Evolutionary conservation across 2,797 vertebrate species (phyloP).

Genomic region (Chromobotia macracanthus): DNA sequence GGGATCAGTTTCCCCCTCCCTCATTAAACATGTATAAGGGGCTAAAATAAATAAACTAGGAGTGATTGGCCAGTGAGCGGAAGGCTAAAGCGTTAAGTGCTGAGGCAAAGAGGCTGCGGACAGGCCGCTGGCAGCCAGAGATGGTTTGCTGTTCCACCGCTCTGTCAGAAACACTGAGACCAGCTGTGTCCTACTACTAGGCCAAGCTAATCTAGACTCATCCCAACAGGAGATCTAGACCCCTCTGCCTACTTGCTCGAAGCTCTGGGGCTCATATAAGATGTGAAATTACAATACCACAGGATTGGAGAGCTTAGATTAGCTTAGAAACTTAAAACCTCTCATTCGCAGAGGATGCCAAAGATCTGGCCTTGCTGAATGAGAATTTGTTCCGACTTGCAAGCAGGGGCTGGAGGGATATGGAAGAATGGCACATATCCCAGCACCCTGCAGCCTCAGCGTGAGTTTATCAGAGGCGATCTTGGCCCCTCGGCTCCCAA

Average conservation of each 20-base stretch:
- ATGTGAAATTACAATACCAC: constrained; percentile 5
- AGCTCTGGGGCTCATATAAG: constrained; percentile 14
- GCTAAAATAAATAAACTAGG: constrained; percentile 60
- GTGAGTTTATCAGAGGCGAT: constrained; percentile 54
- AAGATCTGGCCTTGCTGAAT: constrained; percentile 26
- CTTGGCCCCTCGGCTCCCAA: constrained; percentile 11
- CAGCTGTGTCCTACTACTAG: no score
- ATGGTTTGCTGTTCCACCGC: background rate
- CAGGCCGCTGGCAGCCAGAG: constrained; percentile 1
- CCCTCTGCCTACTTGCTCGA: constrained; percentile 12
- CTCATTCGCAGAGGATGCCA: constrained; percentile 1
- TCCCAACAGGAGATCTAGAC: background rate
- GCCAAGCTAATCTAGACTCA: constrained; percentile 30
- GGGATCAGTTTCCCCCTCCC: constrained; percentile 49
- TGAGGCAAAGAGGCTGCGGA: constrained; percentile 31
- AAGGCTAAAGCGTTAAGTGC: constrained; percentile 42
- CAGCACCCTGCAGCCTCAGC: constrained; percentile 15
- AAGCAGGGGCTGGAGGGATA: constrained; percentile 18
- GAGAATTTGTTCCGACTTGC: constrained; percentile 41
- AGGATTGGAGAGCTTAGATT: constrained; percentile 21
- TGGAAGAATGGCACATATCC: constrained; percentile 29
- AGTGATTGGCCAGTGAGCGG: constrained; percentile 42
- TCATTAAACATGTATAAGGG: constrained; percentile 59
- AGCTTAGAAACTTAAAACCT: constrained; percentile 23
- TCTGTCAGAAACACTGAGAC: no score